phyloP scores from a whole-genome alignment of 2,888 invertebrate genomes.

The Brenthis hecate region DNA sequence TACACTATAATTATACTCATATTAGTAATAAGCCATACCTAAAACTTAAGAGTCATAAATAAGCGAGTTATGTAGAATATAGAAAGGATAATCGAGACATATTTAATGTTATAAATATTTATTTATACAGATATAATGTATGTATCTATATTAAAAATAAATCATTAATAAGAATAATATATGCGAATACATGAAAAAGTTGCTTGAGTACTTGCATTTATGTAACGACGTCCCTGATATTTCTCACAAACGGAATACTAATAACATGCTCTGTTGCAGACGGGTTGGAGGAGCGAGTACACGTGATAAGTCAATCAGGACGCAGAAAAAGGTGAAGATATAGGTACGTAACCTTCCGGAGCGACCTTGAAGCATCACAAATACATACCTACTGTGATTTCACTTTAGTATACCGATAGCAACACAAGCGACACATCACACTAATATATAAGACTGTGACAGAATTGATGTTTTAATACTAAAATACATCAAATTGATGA shows the following conservation, averaged over 20 bases:
- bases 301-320: constrained; percentile 89
- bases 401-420: constrained; percentile 43
- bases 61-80: not conserved
- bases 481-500: constrained; percentile 46
- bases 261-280: constrained; percentile 83
- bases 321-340: constrained; percentile 50
- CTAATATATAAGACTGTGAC: constrained; percentile 74
- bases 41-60: not conserved
- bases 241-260: constrained; percentile 1
- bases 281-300: constrained; percentile 95
- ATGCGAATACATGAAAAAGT: not conserved
- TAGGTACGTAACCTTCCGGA: constrained; percentile 51
- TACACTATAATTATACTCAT: constrained; percentile 25
- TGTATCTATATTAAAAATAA: no score
- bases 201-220: not conserved
- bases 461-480: constrained; percentile 75
- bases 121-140: no score
- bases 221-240: constrained; percentile 4
- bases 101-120: no score
- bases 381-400: constrained; percentile 69
- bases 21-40: not conserved
- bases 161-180: no score
- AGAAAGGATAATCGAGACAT: not conserved
- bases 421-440: constrained; percentile 51
- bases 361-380: constrained; percentile 52